A percentile compares a stretch with the other conserved stretches of the same genome.
Evolutionary conservation across 2,797 vertebrate genomes (phyloP).

Genomic region (Threskiornis aethiopicus): DNA sequence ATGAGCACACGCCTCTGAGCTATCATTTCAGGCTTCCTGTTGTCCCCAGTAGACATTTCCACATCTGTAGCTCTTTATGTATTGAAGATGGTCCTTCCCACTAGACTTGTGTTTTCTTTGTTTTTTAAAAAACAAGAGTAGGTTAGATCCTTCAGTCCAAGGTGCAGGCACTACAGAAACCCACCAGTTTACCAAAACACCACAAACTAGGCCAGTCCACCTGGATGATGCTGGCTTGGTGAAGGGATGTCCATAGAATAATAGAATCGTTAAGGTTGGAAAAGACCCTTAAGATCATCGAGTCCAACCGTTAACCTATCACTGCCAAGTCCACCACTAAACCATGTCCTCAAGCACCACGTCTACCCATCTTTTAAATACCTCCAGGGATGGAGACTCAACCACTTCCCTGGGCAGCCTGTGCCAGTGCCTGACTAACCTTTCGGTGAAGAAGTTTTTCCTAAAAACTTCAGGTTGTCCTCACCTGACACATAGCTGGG

Average conservation of each 20-base stretch:
- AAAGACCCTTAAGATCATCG: no score
- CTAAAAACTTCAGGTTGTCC: neutral
- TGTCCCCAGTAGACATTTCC: neutral
- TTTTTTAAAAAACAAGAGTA: neutral
- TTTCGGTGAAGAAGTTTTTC: no score
- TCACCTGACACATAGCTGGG: neutral
- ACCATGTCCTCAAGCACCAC: no score
- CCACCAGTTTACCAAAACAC: neutral
- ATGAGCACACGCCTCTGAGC: neutral
- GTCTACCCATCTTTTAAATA: no score
- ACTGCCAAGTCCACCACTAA: no score
- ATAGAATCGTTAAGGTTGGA: no score
- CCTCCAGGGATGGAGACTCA: no score
- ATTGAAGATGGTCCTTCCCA: neutral
- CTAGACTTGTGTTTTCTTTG: neutral
- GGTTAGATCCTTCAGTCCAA: neutral
- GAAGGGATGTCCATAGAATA: neutral
- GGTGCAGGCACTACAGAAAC: neutral
- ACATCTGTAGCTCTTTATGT: neutral
- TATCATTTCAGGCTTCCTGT: neutral
- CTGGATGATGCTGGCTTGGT: neutral
- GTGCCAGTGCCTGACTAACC: no score
- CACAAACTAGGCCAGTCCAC: neutral
- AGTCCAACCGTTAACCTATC: no score
- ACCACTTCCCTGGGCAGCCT: no score